These are phyloP conservation scores for Urosaurus nigricauda DNA, from an alignment of 2,797 vertebrate genomes.

Conservation along the genomic window DNA sequence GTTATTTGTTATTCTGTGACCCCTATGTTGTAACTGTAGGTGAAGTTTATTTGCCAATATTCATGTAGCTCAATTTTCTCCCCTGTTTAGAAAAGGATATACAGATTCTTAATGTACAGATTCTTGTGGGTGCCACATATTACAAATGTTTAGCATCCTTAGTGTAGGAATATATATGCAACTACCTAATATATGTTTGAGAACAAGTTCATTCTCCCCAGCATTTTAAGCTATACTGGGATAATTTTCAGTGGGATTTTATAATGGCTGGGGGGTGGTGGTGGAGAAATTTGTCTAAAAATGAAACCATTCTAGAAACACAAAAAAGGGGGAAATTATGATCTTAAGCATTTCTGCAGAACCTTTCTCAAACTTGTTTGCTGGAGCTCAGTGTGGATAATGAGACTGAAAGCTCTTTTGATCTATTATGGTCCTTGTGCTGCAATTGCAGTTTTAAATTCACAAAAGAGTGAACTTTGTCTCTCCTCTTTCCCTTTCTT, in stretches of 20 bases:
- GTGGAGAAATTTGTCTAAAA: constrained; percentile 2
- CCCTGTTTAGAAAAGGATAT: not conserved
- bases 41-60: not conserved
- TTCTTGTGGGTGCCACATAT: not conserved
- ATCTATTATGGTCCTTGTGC: not conserved
- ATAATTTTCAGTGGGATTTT: not conserved
- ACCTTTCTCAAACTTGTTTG: not conserved
- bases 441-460: constrained; percentile 15
- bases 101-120: no score
- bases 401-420: not conserved
- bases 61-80: not conserved
- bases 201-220: not conserved
- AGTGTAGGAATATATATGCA: not conserved
- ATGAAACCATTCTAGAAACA: not conserved
- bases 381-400: not conserved
- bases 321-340: not conserved
- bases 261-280: not conserved
- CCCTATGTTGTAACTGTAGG: not conserved
- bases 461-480: not conserved
- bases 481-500: constrained; percentile 7
- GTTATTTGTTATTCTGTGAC: not conserved
- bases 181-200: not conserved
- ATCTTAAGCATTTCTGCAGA: not conserved
- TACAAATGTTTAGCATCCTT: not conserved
- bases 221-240: not conserved